These are phyloP conservation scores for Leptocoma aspasia DNA, from an alignment of 2,113 vertebrate genomes.

Conservation along the genomic window DNA sequence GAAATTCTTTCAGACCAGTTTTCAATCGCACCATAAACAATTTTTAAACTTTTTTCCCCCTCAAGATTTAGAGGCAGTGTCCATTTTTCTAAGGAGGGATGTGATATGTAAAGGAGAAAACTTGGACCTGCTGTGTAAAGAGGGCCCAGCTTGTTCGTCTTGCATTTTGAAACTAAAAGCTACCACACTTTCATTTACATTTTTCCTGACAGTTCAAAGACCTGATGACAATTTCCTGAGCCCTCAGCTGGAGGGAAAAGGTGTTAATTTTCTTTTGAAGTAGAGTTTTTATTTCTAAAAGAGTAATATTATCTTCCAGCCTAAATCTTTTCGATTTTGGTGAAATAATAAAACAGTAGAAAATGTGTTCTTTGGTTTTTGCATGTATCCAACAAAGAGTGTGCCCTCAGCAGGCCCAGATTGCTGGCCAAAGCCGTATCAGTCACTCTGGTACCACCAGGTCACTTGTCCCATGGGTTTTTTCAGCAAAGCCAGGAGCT, in stretches of 20 bases:
- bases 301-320: not conserved
- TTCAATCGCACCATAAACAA: not conserved
- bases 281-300: not conserved
- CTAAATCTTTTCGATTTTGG: not conserved
- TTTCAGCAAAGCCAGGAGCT: not conserved
- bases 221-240: not conserved
- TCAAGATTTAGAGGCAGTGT: not conserved
- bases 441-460: not conserved
- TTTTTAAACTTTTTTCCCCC: accelerated
- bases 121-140: not conserved
- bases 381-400: accelerated
- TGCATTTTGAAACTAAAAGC: not conserved
- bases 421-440: not conserved
- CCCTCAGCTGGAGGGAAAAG: not conserved
- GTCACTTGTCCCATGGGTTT: not conserved
- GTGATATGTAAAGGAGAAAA: not conserved
- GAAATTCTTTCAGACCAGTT: not conserved
- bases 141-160: not conserved
- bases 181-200: not conserved
- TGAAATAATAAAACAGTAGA: not conserved
- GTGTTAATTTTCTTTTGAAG: not conserved
- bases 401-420: not conserved
- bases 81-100: not conserved
- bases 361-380: not conserved
- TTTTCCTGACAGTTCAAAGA: not conserved